Evolutionary conservation across 2,797 vertebrate genomes (phyloP).

Genomic region (Glyptemys insculpta): DNA sequence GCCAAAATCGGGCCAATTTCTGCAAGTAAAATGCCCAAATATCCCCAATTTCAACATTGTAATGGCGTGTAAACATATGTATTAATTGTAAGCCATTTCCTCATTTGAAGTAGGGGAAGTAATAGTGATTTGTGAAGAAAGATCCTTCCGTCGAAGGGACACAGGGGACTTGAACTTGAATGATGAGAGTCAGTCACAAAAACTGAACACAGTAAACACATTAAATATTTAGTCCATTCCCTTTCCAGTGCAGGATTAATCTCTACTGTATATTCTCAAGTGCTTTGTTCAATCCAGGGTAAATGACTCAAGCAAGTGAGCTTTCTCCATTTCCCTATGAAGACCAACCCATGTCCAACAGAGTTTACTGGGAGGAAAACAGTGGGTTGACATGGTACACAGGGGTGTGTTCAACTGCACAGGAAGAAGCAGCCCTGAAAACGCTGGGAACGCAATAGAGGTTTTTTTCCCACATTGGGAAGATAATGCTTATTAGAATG

Average conservation of each 20-base stretch:
- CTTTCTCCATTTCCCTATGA: not conserved
- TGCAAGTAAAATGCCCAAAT: not conserved
- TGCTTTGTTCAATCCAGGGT: not conserved
- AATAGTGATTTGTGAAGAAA: not conserved
- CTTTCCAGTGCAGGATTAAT: not conserved
- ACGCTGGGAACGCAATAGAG: not conserved
- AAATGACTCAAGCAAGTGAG: slow-evolving; percentile 14
- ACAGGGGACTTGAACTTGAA: slow-evolving; percentile 31
- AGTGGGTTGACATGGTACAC: not conserved
- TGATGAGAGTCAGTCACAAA: not conserved
- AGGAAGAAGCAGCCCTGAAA: not conserved
- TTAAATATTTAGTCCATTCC: not conserved
- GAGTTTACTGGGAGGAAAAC: not conserved
- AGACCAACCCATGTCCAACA: not conserved
- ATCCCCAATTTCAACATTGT: not conserved
- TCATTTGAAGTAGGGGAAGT: not conserved
- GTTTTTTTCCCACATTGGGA: not conserved
- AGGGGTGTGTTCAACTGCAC: not conserved
- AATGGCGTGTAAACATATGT: not conserved
- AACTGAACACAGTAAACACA: not conserved
- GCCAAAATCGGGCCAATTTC: not conserved
- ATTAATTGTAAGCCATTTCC: not conserved
- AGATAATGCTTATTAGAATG: not conserved
- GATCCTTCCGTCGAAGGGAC: slow-evolving; percentile 38
- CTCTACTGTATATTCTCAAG: not conserved